phyloP scores from a whole-genome alignment of 2,113 vertebrate species.

The Lagopus leucura region DNA sequence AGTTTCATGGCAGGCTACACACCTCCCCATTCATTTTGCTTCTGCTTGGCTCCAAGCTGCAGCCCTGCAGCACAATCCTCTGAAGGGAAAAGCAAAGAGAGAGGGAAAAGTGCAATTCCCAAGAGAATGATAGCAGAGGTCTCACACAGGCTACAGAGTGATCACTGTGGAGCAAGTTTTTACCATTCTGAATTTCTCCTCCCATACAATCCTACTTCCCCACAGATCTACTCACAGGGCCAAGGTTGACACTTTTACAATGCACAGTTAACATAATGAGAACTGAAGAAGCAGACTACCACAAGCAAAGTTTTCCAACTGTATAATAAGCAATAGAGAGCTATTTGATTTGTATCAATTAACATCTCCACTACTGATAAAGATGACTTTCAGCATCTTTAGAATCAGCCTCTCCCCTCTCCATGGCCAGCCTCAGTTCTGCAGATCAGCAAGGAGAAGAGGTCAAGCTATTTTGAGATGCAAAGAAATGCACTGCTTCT shows the following conservation, averaged over 20 bases:
- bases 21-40: not conserved
- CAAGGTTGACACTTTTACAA: not conserved
- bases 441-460: not conserved
- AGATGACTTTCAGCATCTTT: not conserved
- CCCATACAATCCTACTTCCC: not conserved
- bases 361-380: not conserved
- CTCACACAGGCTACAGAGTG: fast-evolving
- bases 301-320: not conserved
- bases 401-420: not conserved
- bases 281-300: fast-evolving
- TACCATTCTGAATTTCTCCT: fast-evolving
- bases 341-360: not conserved
- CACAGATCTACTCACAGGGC: not conserved
- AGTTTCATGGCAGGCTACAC: fast-evolving
- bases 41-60: not conserved
- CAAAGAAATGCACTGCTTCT: fast-evolving
- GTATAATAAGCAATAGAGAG: fast-evolving
- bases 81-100: fast-evolving
- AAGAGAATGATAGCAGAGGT: not conserved
- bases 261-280: fast-evolving
- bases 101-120: not conserved
- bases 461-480: not conserved
- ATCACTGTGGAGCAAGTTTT: not conserved
- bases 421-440: not conserved
- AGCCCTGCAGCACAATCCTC: not conserved